Conservation (phyloP, 2,888 invertebrate genomes). For the Leptura quadrifasciata region DNA sequence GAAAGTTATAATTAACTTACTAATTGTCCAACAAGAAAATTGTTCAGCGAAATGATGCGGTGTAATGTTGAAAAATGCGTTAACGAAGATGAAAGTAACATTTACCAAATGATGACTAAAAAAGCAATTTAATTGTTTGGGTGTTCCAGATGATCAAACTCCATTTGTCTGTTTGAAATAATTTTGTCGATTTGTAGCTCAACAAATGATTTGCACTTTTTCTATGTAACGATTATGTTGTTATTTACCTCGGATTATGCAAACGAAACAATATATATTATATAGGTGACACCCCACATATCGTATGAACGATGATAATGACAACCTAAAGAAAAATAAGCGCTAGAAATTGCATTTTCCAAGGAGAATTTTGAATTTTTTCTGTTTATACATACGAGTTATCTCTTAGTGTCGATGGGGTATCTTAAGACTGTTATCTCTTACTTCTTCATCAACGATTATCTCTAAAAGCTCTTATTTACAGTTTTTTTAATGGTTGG, state of each 20-base stretch:
- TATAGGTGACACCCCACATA: too few relatives aligned
- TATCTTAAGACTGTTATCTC: too few relatives aligned
- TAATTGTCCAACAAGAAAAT: conserved; percentile 1
- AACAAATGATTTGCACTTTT: not conserved
- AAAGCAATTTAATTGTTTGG: conserved; percentile 2
- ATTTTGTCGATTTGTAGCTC: not conserved
- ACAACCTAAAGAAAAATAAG: too few relatives aligned
- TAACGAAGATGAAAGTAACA: conserved; percentile 5
- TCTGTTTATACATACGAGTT: too few relatives aligned
- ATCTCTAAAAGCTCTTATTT: not conserved
- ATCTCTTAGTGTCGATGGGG: too few relatives aligned
- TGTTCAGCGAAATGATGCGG: not conserved
- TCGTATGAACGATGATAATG: too few relatives aligned
- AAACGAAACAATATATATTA: too few relatives aligned
- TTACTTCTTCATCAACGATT: too few relatives aligned
- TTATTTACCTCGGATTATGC: too few relatives aligned
- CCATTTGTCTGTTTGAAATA: not conserved
- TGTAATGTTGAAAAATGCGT: conserved; percentile 2
- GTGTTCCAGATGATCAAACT: conserved; percentile 24
- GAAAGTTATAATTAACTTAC: conserved; percentile 2
- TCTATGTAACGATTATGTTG: not conserved
- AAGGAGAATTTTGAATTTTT: too few relatives aligned
- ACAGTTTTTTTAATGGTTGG: conserved; percentile 47
- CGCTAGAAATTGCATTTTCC: too few relatives aligned
- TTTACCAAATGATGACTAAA: not conserved